Evolutionary conservation across 2,113 vertebrate species (phyloP), one percentile per base, ranked within the genome.

Genomic region (Arothron firmamentum): DNA sequence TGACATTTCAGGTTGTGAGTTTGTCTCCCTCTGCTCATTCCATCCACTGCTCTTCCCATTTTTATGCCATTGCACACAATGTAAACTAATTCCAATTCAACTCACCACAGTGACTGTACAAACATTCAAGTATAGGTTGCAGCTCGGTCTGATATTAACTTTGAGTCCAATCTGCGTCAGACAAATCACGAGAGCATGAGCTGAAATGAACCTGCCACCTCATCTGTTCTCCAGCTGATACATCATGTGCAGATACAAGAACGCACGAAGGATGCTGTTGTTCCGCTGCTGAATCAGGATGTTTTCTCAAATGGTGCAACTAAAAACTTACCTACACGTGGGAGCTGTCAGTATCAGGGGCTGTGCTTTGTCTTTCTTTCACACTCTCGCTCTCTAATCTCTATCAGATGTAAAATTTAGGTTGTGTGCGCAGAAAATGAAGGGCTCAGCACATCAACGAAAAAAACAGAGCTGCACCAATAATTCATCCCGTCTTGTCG

Each of bases 1-100:
- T 97, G 97, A 96, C 79, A 96, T 95, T 96, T 94, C 93, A 99
- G 95, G 95, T 98, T 97, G 96, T 98, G 95, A 98, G 96, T 98
- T 89, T 87, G 87, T 89, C 87, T 89, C 85, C 81, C 87, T 89
- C 87, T 86, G 82, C 80, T 83, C 85, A 89, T 58, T 67, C 67
- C 16, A 57, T 59, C 62, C 75, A 65, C 68, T 63, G 6, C 4
- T 16, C 4, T 7, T n/a, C 45, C 52, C 77, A 65, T 16, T 90
- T 16, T 90, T 91, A 90, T 89, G 88, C 93, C 59, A 65, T 77
- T 62, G 49, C 74, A 93, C 91, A 85, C 65, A 13, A 52, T 80
- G 72, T 93, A 83, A 94, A 94, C 90, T 92, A 91, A 92, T 93
- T 89, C 56, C 89, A 91, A 86, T 38, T 77, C 79, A 85, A 85